A percentile compares a stretch with the other conserved stretches of the same genome.
Evolutionary conservation across 2,888 invertebrate genomes (phyloP).

Genomic region (Orthosia gracilis): DNA sequence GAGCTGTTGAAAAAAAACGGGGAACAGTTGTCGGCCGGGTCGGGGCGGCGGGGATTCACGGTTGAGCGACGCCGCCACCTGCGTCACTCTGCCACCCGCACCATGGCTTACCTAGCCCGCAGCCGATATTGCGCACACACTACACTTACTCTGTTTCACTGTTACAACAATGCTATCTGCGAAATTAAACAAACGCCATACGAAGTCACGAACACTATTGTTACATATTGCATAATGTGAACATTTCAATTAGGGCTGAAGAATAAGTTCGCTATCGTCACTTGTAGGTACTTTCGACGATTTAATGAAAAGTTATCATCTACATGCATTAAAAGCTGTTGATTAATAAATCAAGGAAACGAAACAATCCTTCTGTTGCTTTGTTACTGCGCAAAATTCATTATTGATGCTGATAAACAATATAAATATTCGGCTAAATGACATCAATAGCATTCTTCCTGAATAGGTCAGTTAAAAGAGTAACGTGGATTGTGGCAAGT

Average conservation of each 20-base stretch:
- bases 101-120: constrained; percentile 55
- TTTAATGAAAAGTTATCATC: constrained; percentile 29
- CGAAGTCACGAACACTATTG: constrained; percentile 34
- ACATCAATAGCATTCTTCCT: constrained; percentile 53
- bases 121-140: constrained; percentile 51
- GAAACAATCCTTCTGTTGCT: constrained; percentile 5
- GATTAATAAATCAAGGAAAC: constrained; percentile 21
- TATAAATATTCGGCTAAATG: constrained; percentile 17
- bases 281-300: constrained; percentile 14
- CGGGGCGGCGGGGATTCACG: constrained; percentile 85
- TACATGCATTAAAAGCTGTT: constrained; percentile 10
- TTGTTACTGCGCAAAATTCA: constrained; percentile 22
- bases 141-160: constrained; percentile 45
- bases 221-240: constrained; percentile 56
- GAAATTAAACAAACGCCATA: constrained; percentile 51
- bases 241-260: constrained; percentile 25
- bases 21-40: constrained; percentile 85
- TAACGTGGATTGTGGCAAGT: constrained; percentile 74
- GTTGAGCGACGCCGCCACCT: constrained; percentile 87
- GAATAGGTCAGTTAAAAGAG: constrained; percentile 55
- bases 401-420: constrained; percentile 12
- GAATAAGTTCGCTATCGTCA: constrained; percentile 13
- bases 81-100: constrained; percentile 72
- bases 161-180: constrained; percentile 51
- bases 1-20: constrained; percentile 81